A percentile compares a stretch with the other conserved stretches of the same genome.
Conservation (phyloP, 2,797 vertebrate species). For the Tenualosa ilisha region DNA sequence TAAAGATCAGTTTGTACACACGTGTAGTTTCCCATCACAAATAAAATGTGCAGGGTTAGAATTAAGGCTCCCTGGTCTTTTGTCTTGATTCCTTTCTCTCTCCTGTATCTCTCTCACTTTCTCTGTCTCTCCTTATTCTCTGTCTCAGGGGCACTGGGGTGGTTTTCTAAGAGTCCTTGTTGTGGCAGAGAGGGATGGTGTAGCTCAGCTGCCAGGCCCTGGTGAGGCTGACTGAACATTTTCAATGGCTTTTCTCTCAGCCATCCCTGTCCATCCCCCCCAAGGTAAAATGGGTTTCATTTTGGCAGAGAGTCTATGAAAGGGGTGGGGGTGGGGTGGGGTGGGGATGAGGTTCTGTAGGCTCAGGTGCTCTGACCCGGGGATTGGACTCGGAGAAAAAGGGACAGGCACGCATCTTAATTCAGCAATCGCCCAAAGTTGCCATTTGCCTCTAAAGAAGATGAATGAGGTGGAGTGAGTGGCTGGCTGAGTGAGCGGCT, state of each 20-base stretch:
- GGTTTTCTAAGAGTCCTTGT: constrained; percentile 1
- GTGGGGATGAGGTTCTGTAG: constrained; percentile 40
- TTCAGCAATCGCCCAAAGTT: constrained; percentile 72
- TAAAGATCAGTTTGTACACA: not conserved
- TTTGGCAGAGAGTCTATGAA: constrained; percentile 41
- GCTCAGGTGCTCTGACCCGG: constrained; percentile 55
- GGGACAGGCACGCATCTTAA: constrained; percentile 68
- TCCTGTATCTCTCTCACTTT: not conserved
- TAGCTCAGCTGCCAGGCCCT: constrained; percentile 18
- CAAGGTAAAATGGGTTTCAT: constrained; percentile 54
- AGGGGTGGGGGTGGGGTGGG: not conserved
- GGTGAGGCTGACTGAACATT: constrained; percentile 44
- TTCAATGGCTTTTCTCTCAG: constrained; percentile 46
- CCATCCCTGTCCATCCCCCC: constrained; percentile 25
- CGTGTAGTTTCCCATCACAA: not conserved
- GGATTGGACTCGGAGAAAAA: constrained; percentile 33
- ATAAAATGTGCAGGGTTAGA: not conserved
- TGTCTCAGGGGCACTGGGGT: not conserved
- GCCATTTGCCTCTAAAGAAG: constrained; percentile 74
- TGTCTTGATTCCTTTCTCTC: not conserved
- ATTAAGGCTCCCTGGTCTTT: not conserved
- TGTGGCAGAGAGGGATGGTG: not conserved
- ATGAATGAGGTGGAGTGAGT: constrained; percentile 69
- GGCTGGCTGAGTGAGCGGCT: constrained; percentile 67
- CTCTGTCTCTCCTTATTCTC: not conserved